A percentile compares a stretch with the other conserved stretches of the same genome.
These are phyloP conservation scores for Cetoscarus ocellatus DNA, from an alignment of 2,797 vertebrate species.

Conservation along the genomic window DNA sequence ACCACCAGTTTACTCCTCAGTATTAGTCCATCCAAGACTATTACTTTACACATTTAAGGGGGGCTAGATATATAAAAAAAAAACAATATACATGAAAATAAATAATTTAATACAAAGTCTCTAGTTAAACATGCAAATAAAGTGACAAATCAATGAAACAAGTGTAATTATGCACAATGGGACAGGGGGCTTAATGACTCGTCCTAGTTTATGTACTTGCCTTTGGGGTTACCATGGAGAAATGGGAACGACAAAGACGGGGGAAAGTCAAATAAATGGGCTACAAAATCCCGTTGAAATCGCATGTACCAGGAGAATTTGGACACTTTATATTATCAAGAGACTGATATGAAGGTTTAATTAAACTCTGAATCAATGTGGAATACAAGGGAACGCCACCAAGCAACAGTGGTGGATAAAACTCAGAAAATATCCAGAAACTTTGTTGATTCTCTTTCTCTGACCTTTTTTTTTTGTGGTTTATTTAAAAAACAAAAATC, in stretches of 20 bases:
- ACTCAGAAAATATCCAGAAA: conserved; percentile 17
- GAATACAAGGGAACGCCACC: conserved; percentile 18
- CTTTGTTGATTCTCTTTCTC: conserved; percentile 11
- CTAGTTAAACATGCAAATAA: conserved; percentile 75
- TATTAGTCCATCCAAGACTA: conserved; percentile 34
- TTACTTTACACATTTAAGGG: conserved; percentile 47
- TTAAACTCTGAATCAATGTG: conserved; percentile 35
- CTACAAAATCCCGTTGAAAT: conserved; percentile 43
- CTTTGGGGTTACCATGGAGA: conserved; percentile 50
- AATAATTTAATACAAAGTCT: conserved; percentile 73
- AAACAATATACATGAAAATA: conserved; percentile 71
- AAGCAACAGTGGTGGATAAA: conserved; percentile 8
- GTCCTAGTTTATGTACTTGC: conserved; percentile 47
- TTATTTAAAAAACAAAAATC: conserved; percentile 36
- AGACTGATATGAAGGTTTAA: conserved; percentile 47
- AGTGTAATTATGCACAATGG: conserved; percentile 58
- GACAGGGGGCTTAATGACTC: conserved; percentile 51
- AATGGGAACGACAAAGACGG: conserved; percentile 50
- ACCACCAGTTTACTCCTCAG: conserved; percentile 26
- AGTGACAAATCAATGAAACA: conserved; percentile 57
- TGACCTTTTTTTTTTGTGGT: conserved; percentile 14
- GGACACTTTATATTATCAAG: conserved; percentile 33
- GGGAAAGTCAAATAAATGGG: conserved; percentile 47
- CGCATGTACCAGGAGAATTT: conserved; percentile 40
- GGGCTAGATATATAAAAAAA: conserved; percentile 43